Evolutionary conservation across 2,888 invertebrate species (phyloP).

Genomic region (Helleia helle): DNA sequence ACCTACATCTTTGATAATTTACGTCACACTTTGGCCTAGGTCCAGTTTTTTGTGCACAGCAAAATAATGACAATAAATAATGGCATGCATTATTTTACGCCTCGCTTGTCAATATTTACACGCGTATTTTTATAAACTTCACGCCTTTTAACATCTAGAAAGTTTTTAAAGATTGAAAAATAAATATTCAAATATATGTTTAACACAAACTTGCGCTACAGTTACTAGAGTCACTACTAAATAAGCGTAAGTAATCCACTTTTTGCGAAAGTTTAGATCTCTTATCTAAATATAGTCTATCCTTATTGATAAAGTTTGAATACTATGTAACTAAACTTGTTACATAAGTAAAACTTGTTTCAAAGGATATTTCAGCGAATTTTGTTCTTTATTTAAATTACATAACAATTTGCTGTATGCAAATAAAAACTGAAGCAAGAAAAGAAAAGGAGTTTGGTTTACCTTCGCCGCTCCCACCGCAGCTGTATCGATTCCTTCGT

Average conservation of each 20-base stretch:
- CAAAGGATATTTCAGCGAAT: not conserved
- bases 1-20: conserved; percentile 48
- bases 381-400: not conserved
- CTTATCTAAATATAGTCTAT: too few species aligned
- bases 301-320: too few species aligned
- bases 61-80: conserved; percentile 20
- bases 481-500: conserved; percentile 57
- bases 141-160: too few species aligned
- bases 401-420: not conserved
- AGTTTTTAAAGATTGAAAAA: not conserved
- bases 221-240: too few species aligned
- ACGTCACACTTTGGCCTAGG: conserved; percentile 53
- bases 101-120: conserved; percentile 6
- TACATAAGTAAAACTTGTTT: conserved; percentile 1
- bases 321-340: too few species aligned
- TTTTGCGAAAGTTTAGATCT: too few species aligned
- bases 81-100: conserved; percentile 11
- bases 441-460: conserved; percentile 32
- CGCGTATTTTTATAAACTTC: not conserved
- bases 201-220: too few species aligned
- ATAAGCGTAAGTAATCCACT: too few species aligned
- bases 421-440: not conserved
- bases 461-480: conserved; percentile 66
- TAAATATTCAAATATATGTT: too few species aligned
- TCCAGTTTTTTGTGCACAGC: conserved; percentile 39